A percentile compares a stretch with the other conserved stretches of the same genome.
These are phyloP conservation scores for Drosophila birchii DNA, from an alignment of 2,888 invertebrate genomes.

Conservation along the genomic window DNA sequence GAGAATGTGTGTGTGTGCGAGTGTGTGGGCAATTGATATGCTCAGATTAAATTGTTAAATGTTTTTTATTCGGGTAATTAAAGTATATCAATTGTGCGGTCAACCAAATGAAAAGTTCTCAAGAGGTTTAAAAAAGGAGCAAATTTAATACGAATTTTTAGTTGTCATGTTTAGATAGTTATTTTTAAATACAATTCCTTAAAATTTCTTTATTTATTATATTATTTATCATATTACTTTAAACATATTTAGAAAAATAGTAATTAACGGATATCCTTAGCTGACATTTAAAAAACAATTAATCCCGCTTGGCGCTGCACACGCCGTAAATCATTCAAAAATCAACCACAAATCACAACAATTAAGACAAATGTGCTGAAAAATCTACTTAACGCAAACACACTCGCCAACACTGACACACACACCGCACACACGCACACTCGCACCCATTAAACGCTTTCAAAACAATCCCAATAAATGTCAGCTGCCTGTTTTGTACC, in stretches of 20 bases:
- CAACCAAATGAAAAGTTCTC: conserved; percentile 13
- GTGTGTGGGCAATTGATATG: conserved; percentile 76
- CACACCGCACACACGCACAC: conserved; percentile 15
- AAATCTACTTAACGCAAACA: conserved; percentile 74
- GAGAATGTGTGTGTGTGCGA: conserved; percentile 28
- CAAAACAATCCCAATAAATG: conserved; percentile 81
- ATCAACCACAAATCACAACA: conserved; percentile 80
- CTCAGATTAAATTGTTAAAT: conserved; percentile 83
- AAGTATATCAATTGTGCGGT: conserved; percentile 80
- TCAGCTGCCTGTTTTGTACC: conserved; percentile 47
- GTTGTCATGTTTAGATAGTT: not conserved
- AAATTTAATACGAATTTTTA: not conserved
- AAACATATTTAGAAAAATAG: not conserved
- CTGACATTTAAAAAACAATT: conserved; percentile 68
- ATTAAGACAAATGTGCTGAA: conserved; percentile 80
- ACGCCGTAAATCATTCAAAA: conserved; percentile 78
- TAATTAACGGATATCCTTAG: conserved; percentile 18
- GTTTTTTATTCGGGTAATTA: conserved; percentile 83
- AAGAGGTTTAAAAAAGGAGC: not conserved
- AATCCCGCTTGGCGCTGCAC: conserved; percentile 54
- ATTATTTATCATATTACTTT: not conserved
- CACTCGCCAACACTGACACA: conserved; percentile 18
- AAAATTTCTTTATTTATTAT: not conserved
- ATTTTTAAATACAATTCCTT: not conserved
- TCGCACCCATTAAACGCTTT: conserved; percentile 70